Conservation (phyloP, 2,888 invertebrate genomes). For the Drosophila picticornis region DNA sequence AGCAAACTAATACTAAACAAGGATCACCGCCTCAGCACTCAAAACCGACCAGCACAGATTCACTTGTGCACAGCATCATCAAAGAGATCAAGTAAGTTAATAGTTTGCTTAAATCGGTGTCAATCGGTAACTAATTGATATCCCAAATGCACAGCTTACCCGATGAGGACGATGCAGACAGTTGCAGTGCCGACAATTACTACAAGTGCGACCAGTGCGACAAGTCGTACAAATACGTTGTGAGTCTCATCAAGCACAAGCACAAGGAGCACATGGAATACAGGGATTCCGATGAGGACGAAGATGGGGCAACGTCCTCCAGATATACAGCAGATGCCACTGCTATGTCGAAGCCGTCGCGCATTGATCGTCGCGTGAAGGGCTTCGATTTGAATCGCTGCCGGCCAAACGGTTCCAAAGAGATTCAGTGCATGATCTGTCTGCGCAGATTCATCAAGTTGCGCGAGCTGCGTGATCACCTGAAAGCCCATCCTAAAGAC, state of each 20-base stretch:
- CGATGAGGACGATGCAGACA: slow-evolving; percentile 57
- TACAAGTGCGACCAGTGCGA: slow-evolving; percentile 68
- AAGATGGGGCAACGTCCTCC: slow-evolving; percentile 36
- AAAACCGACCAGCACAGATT: slow-evolving; percentile 44
- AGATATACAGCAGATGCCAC: slow-evolving; percentile 24
- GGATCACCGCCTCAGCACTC: slow-evolving; percentile 7
- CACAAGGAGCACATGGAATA: slow-evolving; percentile 49
- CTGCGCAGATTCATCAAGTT: slow-evolving; percentile 80
- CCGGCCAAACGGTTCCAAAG: slow-evolving; percentile 82
- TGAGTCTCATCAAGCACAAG: slow-evolving; percentile 67
- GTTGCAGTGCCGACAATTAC: slow-evolving; percentile 50
- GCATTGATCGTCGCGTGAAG: slow-evolving; percentile 62
- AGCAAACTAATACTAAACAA: background rate
- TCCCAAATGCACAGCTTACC: slow-evolving; percentile 34
- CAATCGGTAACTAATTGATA: background rate
- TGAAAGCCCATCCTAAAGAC: slow-evolving; percentile 67
- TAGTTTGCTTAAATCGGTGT: background rate
- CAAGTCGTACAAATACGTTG: slow-evolving; percentile 64
- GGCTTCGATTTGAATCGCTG: slow-evolving; percentile 75
- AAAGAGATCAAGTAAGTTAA: slow-evolving; percentile 53
- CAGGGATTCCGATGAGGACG: slow-evolving; percentile 50
- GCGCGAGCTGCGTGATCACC: slow-evolving; percentile 80
- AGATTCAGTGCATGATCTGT: slow-evolving; percentile 84
- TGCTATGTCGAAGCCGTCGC: slow-evolving; percentile 46
- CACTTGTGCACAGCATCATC: slow-evolving; percentile 63